A percentile compares a stretch with the other conserved stretches of the same genome.
Evolutionary conservation across 2,888 invertebrate genomes (phyloP).

Genomic region (Herminia tarsipennalis): DNA sequence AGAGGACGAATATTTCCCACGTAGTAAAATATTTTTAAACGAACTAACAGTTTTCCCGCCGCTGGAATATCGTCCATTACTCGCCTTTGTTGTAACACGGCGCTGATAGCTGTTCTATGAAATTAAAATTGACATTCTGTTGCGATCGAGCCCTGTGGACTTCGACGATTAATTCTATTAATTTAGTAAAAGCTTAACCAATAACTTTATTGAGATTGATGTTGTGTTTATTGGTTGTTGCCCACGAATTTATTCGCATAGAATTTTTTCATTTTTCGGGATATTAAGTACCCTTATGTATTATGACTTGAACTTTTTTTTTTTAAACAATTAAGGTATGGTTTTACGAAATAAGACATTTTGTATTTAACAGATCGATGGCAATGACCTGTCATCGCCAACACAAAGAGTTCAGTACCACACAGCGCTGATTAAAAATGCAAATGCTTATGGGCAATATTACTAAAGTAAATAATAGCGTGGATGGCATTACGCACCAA

Average conservation of each 20-base stretch:
- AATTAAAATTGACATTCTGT: slow-evolving; percentile 71
- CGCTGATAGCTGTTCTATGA: slow-evolving; percentile 52
- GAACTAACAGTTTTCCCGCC: background rate
- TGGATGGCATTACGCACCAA: slow-evolving; percentile 49
- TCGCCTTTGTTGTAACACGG: slow-evolving; percentile 48
- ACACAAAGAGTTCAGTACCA: background rate
- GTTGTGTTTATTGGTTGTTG: too few relatives aligned
- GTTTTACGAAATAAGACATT: background rate
- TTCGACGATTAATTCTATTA: slow-evolving; percentile 69
- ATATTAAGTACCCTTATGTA: too few relatives aligned
- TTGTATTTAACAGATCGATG: too few relatives aligned
- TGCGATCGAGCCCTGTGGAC: slow-evolving; percentile 38
- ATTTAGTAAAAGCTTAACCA: slow-evolving; percentile 62
- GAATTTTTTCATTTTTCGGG: too few relatives aligned
- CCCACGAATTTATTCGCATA: too few relatives aligned
- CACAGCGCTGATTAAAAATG: slow-evolving; percentile 6
- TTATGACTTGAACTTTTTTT: background rate
- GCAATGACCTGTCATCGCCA: slow-evolving; percentile 4
- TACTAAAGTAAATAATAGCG: slow-evolving; percentile 33
- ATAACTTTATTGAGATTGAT: slow-evolving; percentile 55
- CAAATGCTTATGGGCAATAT: slow-evolving; percentile 11
- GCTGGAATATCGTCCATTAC: slow-evolving; percentile 45
- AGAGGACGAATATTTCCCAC: too few relatives aligned
- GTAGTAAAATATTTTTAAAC: background rate
- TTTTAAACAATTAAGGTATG: background rate